A percentile compares a stretch with the other conserved stretches of the same genome.
These are phyloP conservation scores for Ictalurus furcatus DNA, from an alignment of 2,113 vertebrate genomes.

Conservation along the genomic window DNA sequence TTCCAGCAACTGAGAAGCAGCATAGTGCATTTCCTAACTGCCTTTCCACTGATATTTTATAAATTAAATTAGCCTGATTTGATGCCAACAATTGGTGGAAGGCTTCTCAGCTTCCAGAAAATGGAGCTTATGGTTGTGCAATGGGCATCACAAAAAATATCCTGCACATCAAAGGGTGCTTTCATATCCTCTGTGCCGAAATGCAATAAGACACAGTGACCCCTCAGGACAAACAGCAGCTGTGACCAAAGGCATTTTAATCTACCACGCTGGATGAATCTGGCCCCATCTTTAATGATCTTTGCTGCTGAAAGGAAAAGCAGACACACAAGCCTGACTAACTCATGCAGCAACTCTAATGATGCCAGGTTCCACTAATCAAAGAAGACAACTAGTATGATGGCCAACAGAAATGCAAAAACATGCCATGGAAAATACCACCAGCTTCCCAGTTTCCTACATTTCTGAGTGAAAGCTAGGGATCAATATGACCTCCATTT, in stretches of 20 bases:
- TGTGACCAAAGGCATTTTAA: conserved; percentile 39
- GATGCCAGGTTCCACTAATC: conserved; percentile 38
- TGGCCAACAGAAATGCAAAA: conserved; percentile 29
- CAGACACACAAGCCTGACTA: conserved; percentile 29
- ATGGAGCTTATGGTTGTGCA: conserved; percentile 29
- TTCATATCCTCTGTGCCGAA: conserved; percentile 42
- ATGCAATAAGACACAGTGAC: conserved; percentile 36
- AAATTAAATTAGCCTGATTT: conserved; percentile 65
- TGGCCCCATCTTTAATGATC: conserved; percentile 29
- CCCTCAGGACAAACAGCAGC: conserved; percentile 38
- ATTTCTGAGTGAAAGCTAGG: conserved; percentile 24
- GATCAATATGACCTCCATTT: conserved; percentile 9
- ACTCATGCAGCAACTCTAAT: conserved; percentile 41
- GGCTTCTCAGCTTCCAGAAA: conserved; percentile 45
- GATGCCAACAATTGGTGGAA: conserved; percentile 52
- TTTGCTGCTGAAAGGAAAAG: conserved; percentile 23
- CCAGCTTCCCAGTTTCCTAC: conserved; percentile 31
- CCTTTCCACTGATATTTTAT: conserved; percentile 59
- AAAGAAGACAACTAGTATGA: conserved; percentile 33
- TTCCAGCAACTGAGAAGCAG: conserved; percentile 53
- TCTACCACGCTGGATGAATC: conserved; percentile 32
- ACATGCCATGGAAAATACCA: conserved; percentile 27
- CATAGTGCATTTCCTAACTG: conserved; percentile 60
- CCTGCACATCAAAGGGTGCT: conserved; percentile 51
- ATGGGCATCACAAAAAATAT: conserved; percentile 34